Evolutionary conservation across 2,113 vertebrate genomes (phyloP), one percentile per base, ranked within the genome.

Genomic region (Pomatorhinus ruficollis): DNA sequence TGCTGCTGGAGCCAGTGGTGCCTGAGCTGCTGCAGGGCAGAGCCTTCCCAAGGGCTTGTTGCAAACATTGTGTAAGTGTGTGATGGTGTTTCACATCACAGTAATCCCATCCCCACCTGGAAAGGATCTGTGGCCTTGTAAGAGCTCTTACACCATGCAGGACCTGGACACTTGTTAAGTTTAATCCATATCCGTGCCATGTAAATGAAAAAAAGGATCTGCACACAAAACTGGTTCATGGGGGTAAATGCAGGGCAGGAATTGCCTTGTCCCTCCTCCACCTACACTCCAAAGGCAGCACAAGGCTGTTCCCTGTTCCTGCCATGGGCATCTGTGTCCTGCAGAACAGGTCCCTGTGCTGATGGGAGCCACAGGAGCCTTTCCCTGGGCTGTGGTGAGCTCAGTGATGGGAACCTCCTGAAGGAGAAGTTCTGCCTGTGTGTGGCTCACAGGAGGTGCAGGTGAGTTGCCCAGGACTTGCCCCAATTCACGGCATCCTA

Each of bases 381-480:
- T 31, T 69, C 33, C 65, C 37, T 7, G 14, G 47, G 52, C 78
- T 59, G 53, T 33, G 64, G 8, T 25, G 63, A 5, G 57, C 57
- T 8, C 1, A 8, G 50, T 2, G 65, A 12, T 15, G n/a, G 64
- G 71, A 50, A 65, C 17, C 4, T 2, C 25, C 79, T 42, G 66
- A 5, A 54, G 68, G 44, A 35, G 6, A 47, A 4, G 44, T 11
- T 47, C 25, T 52, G 40, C 24, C 4, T 0, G 0, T 1, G 10
- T 3, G 1, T 4, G 42, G 53, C 14, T 59, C 5, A 0, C 7
- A 0, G 8, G 40, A 60, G 75, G 7, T 6, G 19, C 33, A 42
- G 79, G 86, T 54, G 19, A 22, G 40, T 80, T 30, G 25, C 64
- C 49, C 30, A 0, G 0, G 21, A 3, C 33, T 10, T 18, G 39